These are phyloP conservation scores for Ruditapes philippinarum DNA, from an alignment of 1,140 invertebrate genomes.

Conservation along the genomic window DNA sequence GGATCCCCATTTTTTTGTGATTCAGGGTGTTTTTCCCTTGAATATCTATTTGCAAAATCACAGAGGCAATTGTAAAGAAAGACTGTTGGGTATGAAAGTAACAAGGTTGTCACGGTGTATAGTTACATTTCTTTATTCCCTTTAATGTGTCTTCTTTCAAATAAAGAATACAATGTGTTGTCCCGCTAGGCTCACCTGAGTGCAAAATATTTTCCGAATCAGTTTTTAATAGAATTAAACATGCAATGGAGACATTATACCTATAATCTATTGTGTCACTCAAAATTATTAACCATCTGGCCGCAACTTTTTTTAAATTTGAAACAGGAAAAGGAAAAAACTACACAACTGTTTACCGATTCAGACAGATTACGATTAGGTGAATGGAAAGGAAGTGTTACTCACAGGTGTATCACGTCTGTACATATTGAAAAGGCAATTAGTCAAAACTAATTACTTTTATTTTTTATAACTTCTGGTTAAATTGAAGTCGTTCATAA, in stretches of 20 bases:
- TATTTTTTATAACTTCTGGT: background rate
- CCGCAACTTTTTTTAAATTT: background rate
- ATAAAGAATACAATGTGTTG: background rate
- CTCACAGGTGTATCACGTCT: no score
- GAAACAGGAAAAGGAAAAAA: background rate
- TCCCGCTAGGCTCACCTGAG: background rate
- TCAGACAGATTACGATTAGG: no score
- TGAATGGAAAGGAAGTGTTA: no score
- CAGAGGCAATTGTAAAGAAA: no score
- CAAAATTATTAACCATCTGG: background rate
- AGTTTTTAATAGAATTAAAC: background rate
- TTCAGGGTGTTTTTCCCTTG: no score
- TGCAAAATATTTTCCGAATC: background rate
- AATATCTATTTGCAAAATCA: no score
- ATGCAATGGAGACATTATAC: background rate
- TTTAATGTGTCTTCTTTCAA: constrained; percentile 6
- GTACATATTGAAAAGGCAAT: no score
- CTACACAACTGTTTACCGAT: background rate
- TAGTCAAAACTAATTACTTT: background rate
- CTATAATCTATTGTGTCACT: constrained; percentile 21
- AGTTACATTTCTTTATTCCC: background rate
- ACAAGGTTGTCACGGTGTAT: constrained; percentile 13
- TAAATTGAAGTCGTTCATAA: no score
- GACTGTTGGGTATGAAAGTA: background rate
- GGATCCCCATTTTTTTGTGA: no score